Conservation (phyloP, 2,113 vertebrate species). For the Chelonoidis abingdonii region DNA sequence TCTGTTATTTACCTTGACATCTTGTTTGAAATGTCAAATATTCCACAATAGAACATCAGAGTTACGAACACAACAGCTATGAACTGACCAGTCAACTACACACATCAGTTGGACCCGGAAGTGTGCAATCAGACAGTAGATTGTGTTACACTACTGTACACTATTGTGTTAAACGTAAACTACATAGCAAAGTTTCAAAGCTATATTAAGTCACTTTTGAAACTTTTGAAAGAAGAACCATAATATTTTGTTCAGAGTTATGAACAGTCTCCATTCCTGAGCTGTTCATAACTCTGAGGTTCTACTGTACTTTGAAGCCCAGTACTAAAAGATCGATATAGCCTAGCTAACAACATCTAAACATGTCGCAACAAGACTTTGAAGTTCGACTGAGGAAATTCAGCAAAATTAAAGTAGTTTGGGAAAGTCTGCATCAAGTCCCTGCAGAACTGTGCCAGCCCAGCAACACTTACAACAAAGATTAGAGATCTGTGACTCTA, state of each 20-base stretch:
- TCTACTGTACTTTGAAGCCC: not conserved
- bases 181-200: too few relatives aligned
- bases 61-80: too few relatives aligned
- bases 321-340: not conserved
- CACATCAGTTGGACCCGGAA: too few relatives aligned
- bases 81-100: too few relatives aligned
- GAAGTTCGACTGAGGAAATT: not conserved
- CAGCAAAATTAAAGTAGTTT: not conserved
- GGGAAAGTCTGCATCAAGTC: not conserved
- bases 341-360: not conserved
- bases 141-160: too few relatives aligned
- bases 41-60: not conserved
- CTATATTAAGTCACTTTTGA: too few relatives aligned
- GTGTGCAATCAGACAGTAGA: too few relatives aligned
- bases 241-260: too few relatives aligned
- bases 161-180: too few relatives aligned
- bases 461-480: not conserved
- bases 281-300: too few relatives aligned
- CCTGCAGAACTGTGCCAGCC: not conserved
- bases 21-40: fast-evolving
- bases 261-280: too few relatives aligned
- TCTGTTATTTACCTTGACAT: not conserved
- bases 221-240: too few relatives aligned
- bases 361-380: not conserved
- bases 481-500: not conserved